A percentile compares a stretch with the other conserved stretches of the same genome.
Conservation (phyloP, 2,797 vertebrate species). For the Sebastes hubbsi region DNA sequence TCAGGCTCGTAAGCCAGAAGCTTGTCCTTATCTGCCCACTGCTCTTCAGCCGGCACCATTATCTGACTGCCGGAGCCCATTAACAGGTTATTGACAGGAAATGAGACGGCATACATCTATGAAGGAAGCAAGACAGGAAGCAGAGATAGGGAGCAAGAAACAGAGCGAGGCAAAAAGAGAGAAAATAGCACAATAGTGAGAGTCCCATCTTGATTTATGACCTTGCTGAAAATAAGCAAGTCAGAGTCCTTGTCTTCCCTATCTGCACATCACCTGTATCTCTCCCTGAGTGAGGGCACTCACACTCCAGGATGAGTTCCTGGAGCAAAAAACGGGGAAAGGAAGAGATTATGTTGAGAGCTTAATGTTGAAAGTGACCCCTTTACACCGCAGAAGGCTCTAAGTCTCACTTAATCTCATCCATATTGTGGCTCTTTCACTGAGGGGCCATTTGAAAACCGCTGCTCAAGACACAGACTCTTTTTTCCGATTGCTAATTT, state of each 20-base stretch:
- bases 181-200: conserved; percentile 21
- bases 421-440: conserved; percentile 38
- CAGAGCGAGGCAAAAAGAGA: neutral
- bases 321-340: conserved; percentile 44
- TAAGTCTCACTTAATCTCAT: conserved; percentile 39
- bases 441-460: conserved; percentile 23
- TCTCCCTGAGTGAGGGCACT: conserved; percentile 41
- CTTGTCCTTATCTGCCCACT: conserved; percentile 68
- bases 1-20: conserved; percentile 50
- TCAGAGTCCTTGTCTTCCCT: conserved; percentile 47
- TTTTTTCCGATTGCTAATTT: conserved; percentile 37
- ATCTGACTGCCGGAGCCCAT: conserved; percentile 73
- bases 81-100: conserved; percentile 80
- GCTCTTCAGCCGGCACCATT: conserved; percentile 62
- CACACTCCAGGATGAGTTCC: conserved; percentile 48
- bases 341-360: conserved; percentile 58
- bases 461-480: conserved; percentile 2
- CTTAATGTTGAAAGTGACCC: conserved; percentile 66
- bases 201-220: conserved; percentile 60
- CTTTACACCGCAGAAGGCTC: conserved; percentile 26
- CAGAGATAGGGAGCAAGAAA: conserved; percentile 19
- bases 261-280: conserved; percentile 58
- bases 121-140: conserved; percentile 43
- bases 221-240: conserved; percentile 60
- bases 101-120: conserved; percentile 70